Evolutionary conservation across 2,113 vertebrate species (phyloP), one percentile per base, ranked within the genome.

Genomic region (Oriolus oriolus): DNA sequence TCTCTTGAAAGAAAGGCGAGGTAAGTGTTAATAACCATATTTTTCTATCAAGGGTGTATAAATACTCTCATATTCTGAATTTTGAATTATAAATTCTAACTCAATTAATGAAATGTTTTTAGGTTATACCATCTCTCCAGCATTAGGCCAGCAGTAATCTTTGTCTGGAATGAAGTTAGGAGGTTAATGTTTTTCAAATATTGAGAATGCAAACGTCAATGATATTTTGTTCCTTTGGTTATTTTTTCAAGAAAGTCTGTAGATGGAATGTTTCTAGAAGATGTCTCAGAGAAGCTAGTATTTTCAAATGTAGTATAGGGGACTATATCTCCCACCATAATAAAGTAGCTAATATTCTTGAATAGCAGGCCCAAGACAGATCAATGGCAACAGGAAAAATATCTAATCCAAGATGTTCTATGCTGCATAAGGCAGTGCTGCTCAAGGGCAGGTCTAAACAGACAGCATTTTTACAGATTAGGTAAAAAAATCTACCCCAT

Each of bases 1-100:
- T 50, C 87, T 98, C 26, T 77, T 98, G 70, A 97, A 85, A 42
- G 94, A 97, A 90, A 97, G 93, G 79, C 65, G 83, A 79, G 0
- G 96, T 97, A 93, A 92, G 92, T 65, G 54, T 59, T 75, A 63
- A 21, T 37, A 82, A 37, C 27, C 60, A 17, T 16, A 16, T 80
- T 80, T 80, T 93, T 95, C 53, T 37, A 37, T 20, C 16, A 35
- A 50, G 30, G 20, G 1, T 57, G 26, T 41, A 77, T 12, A 41
- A 81, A 70, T 78, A 30, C 7, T 33, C 45, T 76, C 49, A 45
- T 39, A n/a, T 64, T 87, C 82, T 89, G 31, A 64, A 53, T 23
- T 45, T 59, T 33, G 13, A 74, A 66, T 60, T 24, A 56, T 56
- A 65, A 75, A 81, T 24, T 77, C 7, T 66, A 59, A 30, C 9